Evolutionary conservation across 2,888 invertebrate genomes (phyloP).

Genomic region (Flexamia atlantica): DNA sequence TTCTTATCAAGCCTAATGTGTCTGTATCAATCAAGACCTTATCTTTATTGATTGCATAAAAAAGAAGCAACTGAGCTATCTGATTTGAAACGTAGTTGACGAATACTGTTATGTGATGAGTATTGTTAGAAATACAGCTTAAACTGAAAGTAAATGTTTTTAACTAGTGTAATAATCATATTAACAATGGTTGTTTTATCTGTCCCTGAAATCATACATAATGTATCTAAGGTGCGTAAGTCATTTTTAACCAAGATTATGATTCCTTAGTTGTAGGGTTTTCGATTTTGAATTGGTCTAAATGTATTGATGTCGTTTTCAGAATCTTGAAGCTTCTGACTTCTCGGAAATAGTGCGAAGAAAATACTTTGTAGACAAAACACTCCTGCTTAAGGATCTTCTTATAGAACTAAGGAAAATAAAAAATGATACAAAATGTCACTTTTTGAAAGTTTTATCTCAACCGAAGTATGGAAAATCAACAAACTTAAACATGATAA

Average conservation of each 20-base stretch:
- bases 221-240: no score
- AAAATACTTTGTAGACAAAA: conserved; percentile 12
- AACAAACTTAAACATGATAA: conserved; percentile 19
- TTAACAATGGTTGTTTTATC: neutral
- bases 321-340: neutral
- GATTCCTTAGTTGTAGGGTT: no score
- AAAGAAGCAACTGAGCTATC: no score
- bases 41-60: no score
- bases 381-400: conserved; percentile 6
- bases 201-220: neutral
- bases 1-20: no score
- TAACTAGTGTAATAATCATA: neutral
- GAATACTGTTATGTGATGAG: no score
- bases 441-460: neutral
- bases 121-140: no score
- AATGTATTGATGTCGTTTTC: no score
- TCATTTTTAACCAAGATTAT: no score
- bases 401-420: neutral
- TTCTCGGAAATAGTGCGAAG: neutral
- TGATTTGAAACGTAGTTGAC: no score
- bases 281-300: no score
- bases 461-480: conserved; percentile 9
- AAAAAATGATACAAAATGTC: neutral
- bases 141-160: neutral
- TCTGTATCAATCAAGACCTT: no score